These are phyloP conservation scores for Actias luna DNA, from an alignment of 2,888 invertebrate species.

Conservation along the genomic window DNA sequence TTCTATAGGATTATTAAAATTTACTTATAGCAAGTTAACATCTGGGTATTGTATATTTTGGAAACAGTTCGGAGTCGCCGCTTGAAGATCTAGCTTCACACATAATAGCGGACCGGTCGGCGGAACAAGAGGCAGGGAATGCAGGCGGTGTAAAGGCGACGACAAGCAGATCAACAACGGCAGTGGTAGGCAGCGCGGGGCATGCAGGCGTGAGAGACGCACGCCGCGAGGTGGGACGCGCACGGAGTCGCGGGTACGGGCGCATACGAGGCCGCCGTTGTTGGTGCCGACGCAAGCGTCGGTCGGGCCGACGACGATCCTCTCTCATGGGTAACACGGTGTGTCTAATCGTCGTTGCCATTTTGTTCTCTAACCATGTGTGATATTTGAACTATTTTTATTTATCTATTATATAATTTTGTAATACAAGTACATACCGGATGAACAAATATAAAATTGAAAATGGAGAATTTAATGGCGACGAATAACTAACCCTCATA, in stretches of 20 bases:
- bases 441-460: background rate
- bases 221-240: slow-evolving; percentile 58
- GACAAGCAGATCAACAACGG: slow-evolving; percentile 28
- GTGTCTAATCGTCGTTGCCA: slow-evolving; percentile 67
- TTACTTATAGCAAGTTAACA: background rate
- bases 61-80: slow-evolving; percentile 62
- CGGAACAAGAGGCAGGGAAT: slow-evolving; percentile 44
- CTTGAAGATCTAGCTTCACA: slow-evolving; percentile 66
- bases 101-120: slow-evolving; percentile 71
- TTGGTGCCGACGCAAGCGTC: slow-evolving; percentile 72
- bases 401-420: background rate
- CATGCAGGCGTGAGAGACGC: slow-evolving; percentile 37
- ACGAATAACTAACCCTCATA: slow-evolving; percentile 27
- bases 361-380: slow-evolving; percentile 47
- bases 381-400: background rate
- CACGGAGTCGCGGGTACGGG: slow-evolving; percentile 67
- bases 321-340: slow-evolving; percentile 79
- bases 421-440: background rate
- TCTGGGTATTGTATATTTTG: background rate
- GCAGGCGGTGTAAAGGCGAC: slow-evolving; percentile 36
- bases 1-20: background rate
- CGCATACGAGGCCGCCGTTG: slow-evolving; percentile 63
- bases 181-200: slow-evolving; percentile 38
- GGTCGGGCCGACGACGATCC: slow-evolving; percentile 70
- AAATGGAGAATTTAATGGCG: slow-evolving; percentile 16